Conservation (phyloP, 2,113 vertebrate genomes). For the Scomber scombrus region DNA sequence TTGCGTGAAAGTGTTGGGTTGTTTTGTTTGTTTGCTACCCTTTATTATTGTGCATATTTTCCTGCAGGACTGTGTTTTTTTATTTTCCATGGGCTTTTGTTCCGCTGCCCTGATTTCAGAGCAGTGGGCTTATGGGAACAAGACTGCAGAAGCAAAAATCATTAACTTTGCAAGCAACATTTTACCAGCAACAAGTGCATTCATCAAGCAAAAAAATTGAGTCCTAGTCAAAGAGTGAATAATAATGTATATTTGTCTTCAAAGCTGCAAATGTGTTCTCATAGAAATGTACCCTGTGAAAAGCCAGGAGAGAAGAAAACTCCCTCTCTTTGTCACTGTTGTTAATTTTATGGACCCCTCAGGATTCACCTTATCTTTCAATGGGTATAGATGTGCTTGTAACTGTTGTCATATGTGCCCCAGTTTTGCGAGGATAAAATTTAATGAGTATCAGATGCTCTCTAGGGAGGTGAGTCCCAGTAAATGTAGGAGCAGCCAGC, state of each 20-base stretch:
- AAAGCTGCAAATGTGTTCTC: slow-evolving; percentile 34
- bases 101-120: slow-evolving; percentile 60
- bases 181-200: slow-evolving; percentile 69
- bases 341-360: slow-evolving; percentile 33
- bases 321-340: background rate
- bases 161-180: slow-evolving; percentile 65
- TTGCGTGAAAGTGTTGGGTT: slow-evolving; percentile 7
- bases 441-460: slow-evolving; percentile 28
- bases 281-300: slow-evolving; percentile 17
- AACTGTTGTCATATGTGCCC: slow-evolving; percentile 27
- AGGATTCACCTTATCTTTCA: slow-evolving; percentile 38
- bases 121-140: slow-evolving; percentile 47
- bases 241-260: slow-evolving; percentile 29
- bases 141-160: slow-evolving; percentile 62
- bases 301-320: slow-evolving; percentile 3
- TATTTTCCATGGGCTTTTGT: slow-evolving; percentile 51
- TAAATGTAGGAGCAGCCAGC: slow-evolving; percentile 12
- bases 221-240: slow-evolving; percentile 24
- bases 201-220: slow-evolving; percentile 65
- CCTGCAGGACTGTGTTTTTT: slow-evolving; percentile 35
- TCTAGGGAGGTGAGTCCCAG: background rate
- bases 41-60: slow-evolving; percentile 42
- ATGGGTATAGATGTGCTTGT: slow-evolving; percentile 13
- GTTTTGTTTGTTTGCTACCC: slow-evolving; percentile 18
- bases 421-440: slow-evolving; percentile 29